Conservation (phyloP, 2,797 vertebrate genomes). For the Gobio occitaniae region DNA sequence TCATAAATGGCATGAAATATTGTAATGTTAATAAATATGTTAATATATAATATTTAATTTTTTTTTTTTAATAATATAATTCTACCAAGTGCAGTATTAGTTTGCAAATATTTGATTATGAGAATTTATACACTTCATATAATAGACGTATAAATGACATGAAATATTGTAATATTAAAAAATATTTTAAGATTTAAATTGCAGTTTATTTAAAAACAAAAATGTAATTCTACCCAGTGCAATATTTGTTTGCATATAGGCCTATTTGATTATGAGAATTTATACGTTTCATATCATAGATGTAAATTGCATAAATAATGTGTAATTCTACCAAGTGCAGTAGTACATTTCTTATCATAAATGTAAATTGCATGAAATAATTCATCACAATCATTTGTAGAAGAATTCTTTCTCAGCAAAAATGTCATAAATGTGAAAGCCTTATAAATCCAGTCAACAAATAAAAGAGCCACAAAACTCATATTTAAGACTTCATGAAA, state of each 20-base stretch:
- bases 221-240: neutral
- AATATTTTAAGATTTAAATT: neutral
- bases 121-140: neutral
- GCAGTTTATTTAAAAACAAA: neutral
- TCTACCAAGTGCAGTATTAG: too few species aligned
- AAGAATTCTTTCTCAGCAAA: neutral
- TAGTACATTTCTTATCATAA: neutral
- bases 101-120: neutral
- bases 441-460: neutral
- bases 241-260: neutral
- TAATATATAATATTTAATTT: too few species aligned
- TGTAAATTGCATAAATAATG: neutral
- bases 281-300: neutral
- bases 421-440: neutral
- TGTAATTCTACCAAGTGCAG: neutral
- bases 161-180: neutral
- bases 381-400: neutral
- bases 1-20: too few species aligned
- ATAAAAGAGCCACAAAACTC: neutral
- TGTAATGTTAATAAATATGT: too few species aligned
- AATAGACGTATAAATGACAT: neutral
- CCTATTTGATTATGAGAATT: neutral
- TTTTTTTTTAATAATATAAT: too few species aligned
- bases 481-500: neutral
- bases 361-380: neutral